Evolutionary conservation across 2,113 vertebrate genomes (phyloP).

Genomic region (Perca schrenkii): DNA sequence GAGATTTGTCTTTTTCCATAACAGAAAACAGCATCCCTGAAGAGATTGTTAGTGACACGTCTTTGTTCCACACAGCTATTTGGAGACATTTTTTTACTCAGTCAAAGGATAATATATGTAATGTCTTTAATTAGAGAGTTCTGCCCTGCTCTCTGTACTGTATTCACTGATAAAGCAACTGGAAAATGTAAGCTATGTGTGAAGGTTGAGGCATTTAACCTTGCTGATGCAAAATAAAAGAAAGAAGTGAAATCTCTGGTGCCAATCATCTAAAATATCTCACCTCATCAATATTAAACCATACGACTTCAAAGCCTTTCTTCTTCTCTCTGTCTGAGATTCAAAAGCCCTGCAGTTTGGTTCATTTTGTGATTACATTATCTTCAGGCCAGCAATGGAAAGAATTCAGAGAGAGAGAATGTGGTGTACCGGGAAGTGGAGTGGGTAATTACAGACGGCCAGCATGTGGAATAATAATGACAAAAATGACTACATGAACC

Average conservation of each 20-base stretch:
- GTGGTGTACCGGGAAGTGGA: slow-evolving; percentile 32
- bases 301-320: slow-evolving; percentile 63
- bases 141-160: slow-evolving; percentile 30
- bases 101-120: slow-evolving; percentile 18
- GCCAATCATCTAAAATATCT: slow-evolving; percentile 62
- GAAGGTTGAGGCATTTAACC: slow-evolving; percentile 54
- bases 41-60: slow-evolving; percentile 31
- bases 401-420: slow-evolving; percentile 50
- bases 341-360: slow-evolving; percentile 50
- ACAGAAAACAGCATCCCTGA: slow-evolving; percentile 7
- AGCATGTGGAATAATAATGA: slow-evolving; percentile 69
- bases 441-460: slow-evolving; percentile 61
- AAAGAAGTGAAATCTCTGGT: slow-evolving; percentile 62
- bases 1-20: slow-evolving; percentile 24
- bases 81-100: slow-evolving; percentile 34
- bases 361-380: slow-evolving; percentile 65
- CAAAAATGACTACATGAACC: slow-evolving; percentile 65
- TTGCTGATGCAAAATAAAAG: slow-evolving; percentile 73
- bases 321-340: slow-evolving; percentile 26
- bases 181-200: slow-evolving; percentile 60
- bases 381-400: slow-evolving; percentile 31
- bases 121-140: slow-evolving; percentile 28
- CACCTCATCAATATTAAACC: slow-evolving; percentile 72
- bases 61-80: slow-evolving; percentile 6
- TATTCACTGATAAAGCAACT: slow-evolving; percentile 43